phyloP scores from a whole-genome alignment of 2,888 invertebrate species.

The Ophioninae sp. region DNA sequence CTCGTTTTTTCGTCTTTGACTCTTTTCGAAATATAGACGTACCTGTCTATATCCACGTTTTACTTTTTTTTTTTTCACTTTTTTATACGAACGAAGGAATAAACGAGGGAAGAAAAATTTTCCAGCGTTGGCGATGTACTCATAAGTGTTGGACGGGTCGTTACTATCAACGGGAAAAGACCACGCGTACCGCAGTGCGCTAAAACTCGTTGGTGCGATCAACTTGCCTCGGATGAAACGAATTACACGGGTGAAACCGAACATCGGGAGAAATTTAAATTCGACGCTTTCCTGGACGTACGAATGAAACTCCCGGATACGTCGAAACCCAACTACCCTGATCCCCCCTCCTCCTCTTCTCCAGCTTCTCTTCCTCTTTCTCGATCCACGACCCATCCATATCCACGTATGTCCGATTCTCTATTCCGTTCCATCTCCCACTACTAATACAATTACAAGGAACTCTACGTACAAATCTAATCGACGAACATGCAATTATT shows the following conservation, averaged over 20 bases:
- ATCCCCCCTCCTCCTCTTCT: too few species aligned
- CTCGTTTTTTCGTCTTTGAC: too few species aligned
- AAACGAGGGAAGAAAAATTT: too few species aligned
- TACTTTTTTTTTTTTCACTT: neutral
- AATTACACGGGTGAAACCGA: constrained; percentile 67
- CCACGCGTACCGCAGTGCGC: constrained; percentile 12
- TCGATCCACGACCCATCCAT: too few species aligned
- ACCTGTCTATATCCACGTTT: too few species aligned
- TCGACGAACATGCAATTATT: constrained; percentile 77
- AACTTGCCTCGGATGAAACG: constrained; percentile 69
- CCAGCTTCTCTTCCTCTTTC: too few species aligned
- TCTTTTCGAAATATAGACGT: too few species aligned
- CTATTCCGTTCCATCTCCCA: constrained; percentile 34
- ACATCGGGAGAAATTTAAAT: constrained; percentile 76
- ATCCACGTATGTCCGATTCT: neutral
- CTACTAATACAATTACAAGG: constrained; percentile 73
- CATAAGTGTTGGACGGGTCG: neutral
- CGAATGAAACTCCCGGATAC: constrained; percentile 46
- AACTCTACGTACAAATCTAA: constrained; percentile 75
- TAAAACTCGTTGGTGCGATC: constrained; percentile 38
- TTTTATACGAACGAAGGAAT: too few species aligned
- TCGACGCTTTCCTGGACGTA: constrained; percentile 67
- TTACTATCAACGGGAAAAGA: neutral
- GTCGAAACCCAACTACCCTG: neutral
- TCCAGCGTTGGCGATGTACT: neutral